These are phyloP conservation scores for Melanerpes formicivorus DNA, from an alignment of 2,113 vertebrate species.

Conservation along the genomic window DNA sequence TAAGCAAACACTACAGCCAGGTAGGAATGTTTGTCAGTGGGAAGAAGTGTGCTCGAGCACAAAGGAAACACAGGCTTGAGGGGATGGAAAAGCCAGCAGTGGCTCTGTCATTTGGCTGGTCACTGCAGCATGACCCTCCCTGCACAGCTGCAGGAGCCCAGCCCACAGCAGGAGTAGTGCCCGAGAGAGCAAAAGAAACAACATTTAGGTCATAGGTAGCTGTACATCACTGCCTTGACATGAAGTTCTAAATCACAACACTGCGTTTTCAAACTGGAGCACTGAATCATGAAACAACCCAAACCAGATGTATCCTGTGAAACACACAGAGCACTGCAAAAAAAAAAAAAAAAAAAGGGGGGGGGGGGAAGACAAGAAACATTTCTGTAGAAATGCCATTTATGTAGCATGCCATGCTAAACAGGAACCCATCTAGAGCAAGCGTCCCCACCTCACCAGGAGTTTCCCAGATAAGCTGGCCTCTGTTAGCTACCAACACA, in stretches of 20 bases:
- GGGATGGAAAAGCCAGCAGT: background rate
- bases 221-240: conserved; percentile 34
- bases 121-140: background rate
- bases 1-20: background rate
- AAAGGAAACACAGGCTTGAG: rapidly evolving
- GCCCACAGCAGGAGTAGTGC: background rate
- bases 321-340: conserved; percentile 16
- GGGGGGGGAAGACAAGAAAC: background rate
- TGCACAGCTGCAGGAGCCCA: background rate
- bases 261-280: background rate
- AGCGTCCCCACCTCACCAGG: background rate
- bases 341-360: background rate
- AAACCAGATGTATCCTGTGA: conserved; percentile 64
- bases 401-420: background rate
- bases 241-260: background rate
- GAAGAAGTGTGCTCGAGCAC: background rate
- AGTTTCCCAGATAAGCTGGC: conserved; percentile 4
- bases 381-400: background rate
- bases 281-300: conserved; percentile 58
- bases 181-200: background rate
- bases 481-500: background rate
- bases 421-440: background rate
- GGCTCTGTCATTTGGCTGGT: background rate
- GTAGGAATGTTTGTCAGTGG: background rate
- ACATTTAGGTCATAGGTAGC: background rate